phyloP scores from a whole-genome alignment of 2,888 invertebrate genomes.

The Meghimatium bilineatum region DNA sequence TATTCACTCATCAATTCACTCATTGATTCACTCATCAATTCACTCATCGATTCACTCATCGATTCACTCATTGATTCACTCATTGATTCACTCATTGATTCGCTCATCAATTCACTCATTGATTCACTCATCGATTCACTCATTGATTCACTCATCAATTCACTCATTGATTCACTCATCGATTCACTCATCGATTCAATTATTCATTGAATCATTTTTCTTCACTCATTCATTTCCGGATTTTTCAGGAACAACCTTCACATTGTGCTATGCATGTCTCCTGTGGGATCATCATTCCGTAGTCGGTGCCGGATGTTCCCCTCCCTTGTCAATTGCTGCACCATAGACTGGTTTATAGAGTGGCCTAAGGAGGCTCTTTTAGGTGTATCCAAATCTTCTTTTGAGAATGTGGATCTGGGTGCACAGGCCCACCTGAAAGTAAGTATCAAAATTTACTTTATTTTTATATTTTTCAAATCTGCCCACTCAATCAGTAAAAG shows the following conservation, averaged over 20 bases:
- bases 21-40: not conserved
- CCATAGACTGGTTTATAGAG: constrained; percentile 81
- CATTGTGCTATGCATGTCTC: constrained; percentile 92
- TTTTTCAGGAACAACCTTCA: constrained; percentile 85
- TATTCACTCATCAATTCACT: not conserved
- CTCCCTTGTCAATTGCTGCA: constrained; percentile 78
- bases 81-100: not conserved
- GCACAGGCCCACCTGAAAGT: constrained; percentile 79
- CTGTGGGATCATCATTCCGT: constrained; percentile 91
- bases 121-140: not conserved
- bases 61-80: not conserved
- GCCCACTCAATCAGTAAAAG: too few species aligned
- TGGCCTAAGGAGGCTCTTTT: constrained; percentile 93
- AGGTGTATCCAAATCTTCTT: constrained; percentile 86
- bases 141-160: not conserved
- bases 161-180: not conserved
- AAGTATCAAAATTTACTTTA: too few species aligned
- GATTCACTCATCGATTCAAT: not conserved
- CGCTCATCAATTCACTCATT: not conserved
- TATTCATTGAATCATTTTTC: not conserved
- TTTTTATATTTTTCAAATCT: too few species aligned
- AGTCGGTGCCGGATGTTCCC: constrained; percentile 79
- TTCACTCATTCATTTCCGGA: not conserved
- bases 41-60: too few species aligned
- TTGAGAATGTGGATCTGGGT: constrained; percentile 81